phyloP scores from a whole-genome alignment of 2,888 invertebrate species.

The Napeogenes sylphis region DNA sequence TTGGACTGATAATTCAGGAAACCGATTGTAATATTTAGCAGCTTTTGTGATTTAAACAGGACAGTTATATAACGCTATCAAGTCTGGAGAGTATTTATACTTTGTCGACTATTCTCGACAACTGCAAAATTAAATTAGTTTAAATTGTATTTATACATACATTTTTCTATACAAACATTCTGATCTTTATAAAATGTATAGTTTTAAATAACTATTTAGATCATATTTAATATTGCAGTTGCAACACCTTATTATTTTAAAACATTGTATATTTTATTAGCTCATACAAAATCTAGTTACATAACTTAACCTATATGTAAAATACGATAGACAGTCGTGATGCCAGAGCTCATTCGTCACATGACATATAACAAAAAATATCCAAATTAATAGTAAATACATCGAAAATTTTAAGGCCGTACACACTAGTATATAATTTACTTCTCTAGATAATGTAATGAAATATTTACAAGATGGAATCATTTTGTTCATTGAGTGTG shows the following conservation, averaged over 20 bases:
- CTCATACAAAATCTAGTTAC: constrained; percentile 73
- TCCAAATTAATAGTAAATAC: constrained; percentile 49
- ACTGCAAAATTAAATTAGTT: background rate
- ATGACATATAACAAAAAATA: constrained; percentile 39
- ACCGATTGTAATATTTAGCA: too few species aligned
- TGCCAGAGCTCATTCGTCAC: constrained; percentile 39
- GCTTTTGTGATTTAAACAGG: too few species aligned
- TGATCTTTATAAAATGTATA: too few species aligned
- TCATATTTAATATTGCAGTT: constrained; percentile 23
- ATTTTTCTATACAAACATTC: too few species aligned
- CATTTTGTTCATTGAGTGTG: constrained; percentile 29
- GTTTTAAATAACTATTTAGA: background rate
- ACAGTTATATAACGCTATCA: too few species aligned
- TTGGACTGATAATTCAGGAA: too few species aligned
- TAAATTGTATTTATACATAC: too few species aligned
- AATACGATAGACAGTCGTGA: constrained; percentile 57
- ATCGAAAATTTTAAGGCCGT: constrained; percentile 53
- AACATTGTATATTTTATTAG: constrained; percentile 66
- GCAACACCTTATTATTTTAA: constrained; percentile 41
- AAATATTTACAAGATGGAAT: constrained; percentile 40
- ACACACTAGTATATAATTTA: constrained; percentile 36
- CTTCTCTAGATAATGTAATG: constrained; percentile 20
- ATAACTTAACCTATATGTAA: constrained; percentile 55
- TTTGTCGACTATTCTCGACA: background rate
- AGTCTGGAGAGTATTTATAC: background rate